Percentiles rank a stretch among this genome's conserved stretches.
Evolutionary conservation across 2,888 invertebrate species (phyloP).

Genomic region (Furcula furcula): DNA sequence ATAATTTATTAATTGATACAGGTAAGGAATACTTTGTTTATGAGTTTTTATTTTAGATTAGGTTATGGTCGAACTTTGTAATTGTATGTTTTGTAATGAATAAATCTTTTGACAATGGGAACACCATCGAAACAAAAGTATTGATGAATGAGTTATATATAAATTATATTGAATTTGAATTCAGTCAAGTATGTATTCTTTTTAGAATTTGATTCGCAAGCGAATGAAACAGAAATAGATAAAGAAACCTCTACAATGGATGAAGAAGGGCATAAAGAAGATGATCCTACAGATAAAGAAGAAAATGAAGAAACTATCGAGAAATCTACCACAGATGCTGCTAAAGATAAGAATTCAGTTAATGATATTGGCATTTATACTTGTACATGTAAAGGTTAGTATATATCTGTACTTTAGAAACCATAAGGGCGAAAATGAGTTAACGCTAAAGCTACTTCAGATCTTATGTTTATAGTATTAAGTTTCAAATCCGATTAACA

Average conservation of each 20-base stretch:
- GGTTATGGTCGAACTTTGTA: too few relatives aligned
- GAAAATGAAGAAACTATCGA: neutral
- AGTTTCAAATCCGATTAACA: too few relatives aligned
- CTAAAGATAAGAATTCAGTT: constrained; percentile 3
- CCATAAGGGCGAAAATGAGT: too few relatives aligned
- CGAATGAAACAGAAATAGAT: neutral
- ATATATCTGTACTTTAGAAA: neutral
- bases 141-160: too few relatives aligned
- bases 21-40: constrained; percentile 14
- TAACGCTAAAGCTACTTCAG: too few relatives aligned
- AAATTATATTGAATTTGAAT: neutral
- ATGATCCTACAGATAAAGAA: neutral
- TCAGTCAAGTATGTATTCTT: neutral
- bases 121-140: too few relatives aligned
- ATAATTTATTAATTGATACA: constrained; percentile 40
- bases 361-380: constrained; percentile 35
- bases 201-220: neutral
- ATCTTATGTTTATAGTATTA: too few relatives aligned
- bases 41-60: too few relatives aligned
- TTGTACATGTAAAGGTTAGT: constrained; percentile 56
- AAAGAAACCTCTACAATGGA: neutral
- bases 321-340: constrained; percentile 1
- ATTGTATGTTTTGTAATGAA: too few relatives aligned
- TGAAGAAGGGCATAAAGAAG: neutral
- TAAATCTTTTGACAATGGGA: too few relatives aligned